A percentile compares a stretch with the other conserved stretches of the same genome.
Conservation (phyloP, 2,888 invertebrate genomes). For the Isoperla grammatica region DNA sequence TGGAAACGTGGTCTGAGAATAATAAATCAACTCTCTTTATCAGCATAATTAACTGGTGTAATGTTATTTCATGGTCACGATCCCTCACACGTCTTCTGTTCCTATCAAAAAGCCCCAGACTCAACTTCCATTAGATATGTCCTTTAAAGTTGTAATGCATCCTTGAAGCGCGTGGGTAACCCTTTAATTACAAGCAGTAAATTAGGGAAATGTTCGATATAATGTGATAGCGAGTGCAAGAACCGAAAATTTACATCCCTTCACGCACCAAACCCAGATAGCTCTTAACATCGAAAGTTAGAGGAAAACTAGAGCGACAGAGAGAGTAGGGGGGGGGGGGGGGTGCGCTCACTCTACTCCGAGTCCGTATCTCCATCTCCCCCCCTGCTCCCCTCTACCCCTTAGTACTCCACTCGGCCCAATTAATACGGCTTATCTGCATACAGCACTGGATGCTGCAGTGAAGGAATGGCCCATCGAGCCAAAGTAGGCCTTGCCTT, state of each 20-base stretch:
- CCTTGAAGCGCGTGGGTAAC: conserved; percentile 31
- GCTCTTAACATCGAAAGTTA: conserved; percentile 29
- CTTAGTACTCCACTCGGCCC: conserved; percentile 26
- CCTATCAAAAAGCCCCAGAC: conserved; percentile 10
- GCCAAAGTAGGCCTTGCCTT: conserved; percentile 30
- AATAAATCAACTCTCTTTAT: too few species aligned
- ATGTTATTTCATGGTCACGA: too few species aligned
- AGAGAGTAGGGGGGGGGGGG: conserved; percentile 9
- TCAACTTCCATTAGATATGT: conserved; percentile 29
- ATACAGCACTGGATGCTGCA: conserved; percentile 25
- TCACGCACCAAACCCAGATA: conserved; percentile 30
- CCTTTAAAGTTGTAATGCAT: conserved; percentile 29
- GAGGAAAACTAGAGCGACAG: conserved; percentile 6
- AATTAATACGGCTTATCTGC: conserved; percentile 34
- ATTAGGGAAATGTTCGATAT: conserved; percentile 33
- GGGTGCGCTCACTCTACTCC: conserved; percentile 16
- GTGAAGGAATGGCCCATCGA: conserved; percentile 23
- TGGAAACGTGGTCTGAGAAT: too few species aligned
- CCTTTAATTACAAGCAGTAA: conserved; percentile 34
- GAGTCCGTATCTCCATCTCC: conserved; percentile 26
- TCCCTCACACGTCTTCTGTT: too few species aligned
- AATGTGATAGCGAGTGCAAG: conserved; percentile 30
- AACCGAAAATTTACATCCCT: conserved; percentile 32
- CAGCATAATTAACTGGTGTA: too few species aligned
- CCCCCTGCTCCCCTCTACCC: conserved; percentile 20